Base-by-base conservation (phyloP, 2,797 vertebrate species). In the Dallia pectoralis region DNA sequence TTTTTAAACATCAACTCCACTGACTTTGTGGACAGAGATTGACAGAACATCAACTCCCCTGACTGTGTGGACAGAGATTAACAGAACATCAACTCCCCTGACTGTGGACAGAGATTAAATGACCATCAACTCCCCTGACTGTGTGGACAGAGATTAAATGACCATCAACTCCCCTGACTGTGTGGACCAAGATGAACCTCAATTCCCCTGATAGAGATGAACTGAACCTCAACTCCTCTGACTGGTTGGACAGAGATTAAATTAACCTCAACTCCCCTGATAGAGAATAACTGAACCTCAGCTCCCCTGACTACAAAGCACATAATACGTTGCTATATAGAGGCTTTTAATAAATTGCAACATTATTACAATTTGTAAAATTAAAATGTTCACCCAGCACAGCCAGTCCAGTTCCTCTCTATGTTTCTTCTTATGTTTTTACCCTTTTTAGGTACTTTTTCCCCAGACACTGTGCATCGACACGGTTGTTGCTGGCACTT, bases 171-270 rank as follows among this genome's bases (percentile, higher is more conserved):
- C 36, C 44, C 73, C 51, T 4, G 40, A 25, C 11, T 53, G 47
- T 72, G 19, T 64, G 66, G 16, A 66, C 19, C 71, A n/a, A n/a
- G n/a, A n/a, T n/a, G n/a, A n/a, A n/a, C 48, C 48, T 51, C 12
- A 61, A 74, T 64, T 49, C 36, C 44, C 73, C 51, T 4, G 40
- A 25, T 77, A 68, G n/a, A n/a, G n/a, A n/a, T n/a, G n/a, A n/a
- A n/a, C n/a, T n/a, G n/a, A n/a, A n/a, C 48, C 48, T 51, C 12
- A 61, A 74, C 67, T 49, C 36, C 44, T 70, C 51, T 4, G 40
- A 25, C 11, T 53, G 47, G 72, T 14, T 64, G 66, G 16, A 66
- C 19, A 67, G 40, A 74, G 16, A 51, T 27, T 49, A 30, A 14
- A 18, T 8, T 32, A n/a, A n/a, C 48, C 48, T 51, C 12, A 61